Base-by-base conservation (phyloP, 2,888 invertebrate genomes). In the Neocrepidodera transversa region DNA sequence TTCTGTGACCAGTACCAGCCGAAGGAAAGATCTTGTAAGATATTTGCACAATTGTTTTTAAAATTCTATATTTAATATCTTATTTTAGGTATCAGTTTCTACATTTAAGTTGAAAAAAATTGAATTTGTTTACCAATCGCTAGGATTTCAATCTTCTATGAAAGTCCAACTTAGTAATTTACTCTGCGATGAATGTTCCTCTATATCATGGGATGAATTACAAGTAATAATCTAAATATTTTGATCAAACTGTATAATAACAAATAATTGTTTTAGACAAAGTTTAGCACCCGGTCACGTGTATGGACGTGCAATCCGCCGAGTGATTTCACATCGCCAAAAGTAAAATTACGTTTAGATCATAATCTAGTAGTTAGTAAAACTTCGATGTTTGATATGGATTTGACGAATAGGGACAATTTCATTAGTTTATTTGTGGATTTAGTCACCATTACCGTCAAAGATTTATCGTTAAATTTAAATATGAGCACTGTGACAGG, bases 161-260 rank as follows among this genome's bases (percentile, higher is more conserved):
- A 87, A 88, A 74, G 74, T 89, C 40, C 89, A 90, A 79, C 85
- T 90, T 30, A 85, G 87, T 6, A 84, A 90, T 65, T 80, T 96
- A 4, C 84, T 84, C 20, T 87, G 88, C 50, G 91, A 93, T 71
- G 95, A 96, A 78, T 93, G 93, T 74, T 86, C 89, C 35, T 88
- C 92, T 36, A 93, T 96, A 75, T 92, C 92, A 0, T 95, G 94
- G 91, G 95, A 95, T 75, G 95, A 95, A 80, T 91, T 97, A 82
- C 95, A 96, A 89, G 93, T 93, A 80, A 80, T 2, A 1, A 28
- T 8, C 2, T 28, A 3, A 28, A n/a, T n/a, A n/a, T n/a, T n/a
- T n/a, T n/a, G n/a, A n/a, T n/a, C n/a, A n/a, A n/a, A n/a, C n/a
- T n/a, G n/a, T n/a, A n/a, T n/a, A n/a, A n/a, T n/a, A n/a, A n/a